These are phyloP conservation scores for Probaryconus sp. DNA, from an alignment of 1,140 invertebrate genomes.

Conservation along the genomic window DNA sequence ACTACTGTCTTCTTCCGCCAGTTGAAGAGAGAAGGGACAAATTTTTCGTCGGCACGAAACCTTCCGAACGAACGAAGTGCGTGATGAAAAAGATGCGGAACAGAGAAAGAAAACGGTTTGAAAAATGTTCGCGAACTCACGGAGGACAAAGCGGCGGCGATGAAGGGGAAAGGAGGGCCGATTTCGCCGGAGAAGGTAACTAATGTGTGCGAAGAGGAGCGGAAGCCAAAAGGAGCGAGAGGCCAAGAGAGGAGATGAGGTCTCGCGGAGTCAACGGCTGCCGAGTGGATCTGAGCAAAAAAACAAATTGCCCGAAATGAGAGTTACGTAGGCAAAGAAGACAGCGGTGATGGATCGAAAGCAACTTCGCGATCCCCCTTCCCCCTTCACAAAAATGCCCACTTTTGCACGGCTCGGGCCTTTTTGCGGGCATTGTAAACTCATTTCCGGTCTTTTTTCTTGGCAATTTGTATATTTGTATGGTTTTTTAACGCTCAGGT, in stretches of 20 bases:
- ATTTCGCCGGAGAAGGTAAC: slow-evolving; percentile 51
- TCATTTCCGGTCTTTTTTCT: slow-evolving; percentile 52
- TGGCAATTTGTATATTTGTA: slow-evolving; percentile 52
- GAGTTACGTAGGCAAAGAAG: slow-evolving; percentile 71
- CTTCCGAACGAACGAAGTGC: slow-evolving; percentile 13
- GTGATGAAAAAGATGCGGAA: slow-evolving; percentile 28
- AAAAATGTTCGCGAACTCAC: slow-evolving; percentile 43
- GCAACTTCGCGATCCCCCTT: no score
- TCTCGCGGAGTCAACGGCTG: slow-evolving; percentile 69
- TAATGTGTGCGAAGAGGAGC: slow-evolving; percentile 54
- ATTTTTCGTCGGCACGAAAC: neutral
- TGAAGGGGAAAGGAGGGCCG: slow-evolving; percentile 14
- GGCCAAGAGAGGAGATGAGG: slow-evolving; percentile 56
- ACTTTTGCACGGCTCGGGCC: slow-evolving; percentile 6
- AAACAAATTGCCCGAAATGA: slow-evolving; percentile 73
- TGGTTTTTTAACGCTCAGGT: slow-evolving; percentile 35
- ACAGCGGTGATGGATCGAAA: slow-evolving; percentile 48
- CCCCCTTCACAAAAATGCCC: slow-evolving; percentile 32
- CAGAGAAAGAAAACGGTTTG: slow-evolving; percentile 35
- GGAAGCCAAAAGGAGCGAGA: slow-evolving; percentile 20
- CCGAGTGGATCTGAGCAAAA: slow-evolving; percentile 66
- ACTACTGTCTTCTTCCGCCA: slow-evolving; percentile 52
- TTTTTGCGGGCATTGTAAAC: slow-evolving; percentile 21
- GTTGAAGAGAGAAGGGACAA: slow-evolving; percentile 19
- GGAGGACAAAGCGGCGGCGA: slow-evolving; percentile 14